Conservation (phyloP, 37 sponge, comb jelly and placozoan species). For the Geodia barretti region DNA sequence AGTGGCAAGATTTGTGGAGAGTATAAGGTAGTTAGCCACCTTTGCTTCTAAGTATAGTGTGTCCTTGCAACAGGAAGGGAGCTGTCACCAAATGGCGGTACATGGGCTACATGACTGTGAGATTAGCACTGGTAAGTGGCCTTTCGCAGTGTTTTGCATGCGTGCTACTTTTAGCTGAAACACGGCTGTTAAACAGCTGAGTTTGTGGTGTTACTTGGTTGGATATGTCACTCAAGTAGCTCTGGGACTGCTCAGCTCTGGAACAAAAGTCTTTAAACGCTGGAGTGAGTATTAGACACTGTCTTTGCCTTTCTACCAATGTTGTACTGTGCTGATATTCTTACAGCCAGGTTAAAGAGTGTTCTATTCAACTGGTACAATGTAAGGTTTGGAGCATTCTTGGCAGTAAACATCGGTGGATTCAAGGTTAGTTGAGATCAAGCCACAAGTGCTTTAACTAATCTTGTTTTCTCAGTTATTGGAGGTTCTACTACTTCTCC, state of each 20-base stretch:
- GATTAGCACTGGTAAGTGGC: background rate
- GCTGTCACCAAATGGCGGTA: background rate
- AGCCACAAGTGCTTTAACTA: background rate
- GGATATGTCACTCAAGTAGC: slow-evolving; percentile 38
- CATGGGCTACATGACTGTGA: background rate
- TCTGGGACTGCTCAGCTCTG: background rate
- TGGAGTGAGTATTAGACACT: slow-evolving; percentile 2
- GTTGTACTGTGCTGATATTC: background rate
- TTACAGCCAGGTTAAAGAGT: slow-evolving; percentile 14
- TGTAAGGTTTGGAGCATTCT: slow-evolving; percentile 34
- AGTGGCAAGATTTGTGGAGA: background rate
- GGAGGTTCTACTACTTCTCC: slow-evolving; percentile 1
- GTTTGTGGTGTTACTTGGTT: slow-evolving; percentile 45
- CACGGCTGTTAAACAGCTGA: too few relatives aligned
- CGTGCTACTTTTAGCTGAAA: too few relatives aligned
- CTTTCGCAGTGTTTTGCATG: too few relatives aligned
- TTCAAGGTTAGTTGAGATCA: slow-evolving; percentile 23
- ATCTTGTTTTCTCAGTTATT: background rate
- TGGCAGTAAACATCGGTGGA: slow-evolving; percentile 16
- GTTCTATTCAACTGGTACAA: slow-evolving; percentile 12
- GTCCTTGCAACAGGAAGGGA: background rate
- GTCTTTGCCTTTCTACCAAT: background rate
- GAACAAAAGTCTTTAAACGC: background rate
- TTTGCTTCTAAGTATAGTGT: too few relatives aligned
- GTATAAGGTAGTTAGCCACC: background rate